Conservation (phyloP, 2,888 invertebrate genomes). For the Thumatha senex region DNA sequence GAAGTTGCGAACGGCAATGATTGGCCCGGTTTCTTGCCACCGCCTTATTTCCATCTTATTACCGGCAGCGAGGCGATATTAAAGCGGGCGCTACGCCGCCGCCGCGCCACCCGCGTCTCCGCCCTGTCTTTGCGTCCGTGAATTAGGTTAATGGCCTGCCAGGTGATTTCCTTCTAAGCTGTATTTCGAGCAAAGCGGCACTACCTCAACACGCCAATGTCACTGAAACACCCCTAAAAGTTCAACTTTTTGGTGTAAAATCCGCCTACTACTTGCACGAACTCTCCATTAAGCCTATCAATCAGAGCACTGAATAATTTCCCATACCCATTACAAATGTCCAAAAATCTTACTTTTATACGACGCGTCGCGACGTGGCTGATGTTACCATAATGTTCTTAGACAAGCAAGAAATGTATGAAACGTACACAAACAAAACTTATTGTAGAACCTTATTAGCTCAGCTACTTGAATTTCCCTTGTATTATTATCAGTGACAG, state of each 20-base stretch:
- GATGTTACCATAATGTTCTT: not conserved
- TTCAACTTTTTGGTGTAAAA: conserved; percentile 43
- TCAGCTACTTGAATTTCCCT: conserved; percentile 35
- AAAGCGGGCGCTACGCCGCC: conserved; percentile 62
- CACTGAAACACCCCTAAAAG: conserved; percentile 61
- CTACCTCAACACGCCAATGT: conserved; percentile 71
- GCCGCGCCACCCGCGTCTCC: conserved; percentile 67
- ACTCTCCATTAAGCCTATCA: not conserved
- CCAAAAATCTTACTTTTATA: not conserved
- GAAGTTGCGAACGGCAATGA: conserved; percentile 73
- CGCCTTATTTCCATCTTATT: conserved; percentile 83
- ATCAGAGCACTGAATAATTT: too few relatives aligned
- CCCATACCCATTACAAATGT: not conserved
- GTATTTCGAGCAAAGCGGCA: conserved; percentile 72
- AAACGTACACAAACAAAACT: conserved; percentile 23
- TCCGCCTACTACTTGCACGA: conserved; percentile 1
- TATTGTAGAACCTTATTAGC: conserved; percentile 31
- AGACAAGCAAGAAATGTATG: not conserved
- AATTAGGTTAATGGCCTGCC: conserved; percentile 84
- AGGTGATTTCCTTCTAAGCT: conserved; percentile 81
- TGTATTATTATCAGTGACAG: conserved; percentile 52
- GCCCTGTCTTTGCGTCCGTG: conserved; percentile 81
- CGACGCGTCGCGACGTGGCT: not conserved
- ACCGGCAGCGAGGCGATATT: conserved; percentile 78
- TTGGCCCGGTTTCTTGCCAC: conserved; percentile 75